A percentile compares a stretch with the other conserved stretches of the same genome.
phyloP scores from a whole-genome alignment of 2,888 invertebrate species.

The Julus scandinavius region DNA sequence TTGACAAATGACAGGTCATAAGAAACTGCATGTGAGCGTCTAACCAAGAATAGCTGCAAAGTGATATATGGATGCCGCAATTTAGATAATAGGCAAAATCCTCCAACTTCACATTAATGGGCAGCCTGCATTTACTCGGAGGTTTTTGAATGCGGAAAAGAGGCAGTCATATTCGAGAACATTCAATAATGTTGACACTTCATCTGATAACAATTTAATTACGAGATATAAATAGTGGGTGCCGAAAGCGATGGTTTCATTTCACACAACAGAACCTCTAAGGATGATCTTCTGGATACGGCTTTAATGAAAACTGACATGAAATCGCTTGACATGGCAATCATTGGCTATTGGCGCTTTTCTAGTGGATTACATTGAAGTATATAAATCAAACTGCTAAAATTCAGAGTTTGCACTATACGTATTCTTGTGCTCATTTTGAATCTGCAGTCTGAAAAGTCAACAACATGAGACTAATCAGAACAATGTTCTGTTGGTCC shows the following conservation, averaged over 20 bases:
- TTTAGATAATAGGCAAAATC: slow-evolving; percentile 47
- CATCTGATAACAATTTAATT: slow-evolving; percentile 48
- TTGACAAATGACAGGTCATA: slow-evolving; percentile 50
- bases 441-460: background rate
- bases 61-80: background rate
- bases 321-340: background rate
- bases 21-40: background rate
- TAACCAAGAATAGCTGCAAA: background rate
- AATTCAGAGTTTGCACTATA: background rate
- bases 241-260: background rate
- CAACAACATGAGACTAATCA: background rate
- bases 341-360: background rate
- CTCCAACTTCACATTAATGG: slow-evolving; percentile 10
- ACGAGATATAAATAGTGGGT: background rate
- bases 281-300: background rate
- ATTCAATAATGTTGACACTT: slow-evolving; percentile 28
- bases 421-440: background rate
- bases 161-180: background rate
- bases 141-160: background rate
- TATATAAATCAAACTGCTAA: background rate
- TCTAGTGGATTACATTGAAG: slow-evolving; percentile 4
- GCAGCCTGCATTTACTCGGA: background rate
- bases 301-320: slow-evolving; percentile 5
- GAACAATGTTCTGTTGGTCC: background rate
- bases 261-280: background rate